Evolutionary conservation across 2,113 vertebrate species (phyloP).

Genomic region (Gymnogyps californianus): DNA sequence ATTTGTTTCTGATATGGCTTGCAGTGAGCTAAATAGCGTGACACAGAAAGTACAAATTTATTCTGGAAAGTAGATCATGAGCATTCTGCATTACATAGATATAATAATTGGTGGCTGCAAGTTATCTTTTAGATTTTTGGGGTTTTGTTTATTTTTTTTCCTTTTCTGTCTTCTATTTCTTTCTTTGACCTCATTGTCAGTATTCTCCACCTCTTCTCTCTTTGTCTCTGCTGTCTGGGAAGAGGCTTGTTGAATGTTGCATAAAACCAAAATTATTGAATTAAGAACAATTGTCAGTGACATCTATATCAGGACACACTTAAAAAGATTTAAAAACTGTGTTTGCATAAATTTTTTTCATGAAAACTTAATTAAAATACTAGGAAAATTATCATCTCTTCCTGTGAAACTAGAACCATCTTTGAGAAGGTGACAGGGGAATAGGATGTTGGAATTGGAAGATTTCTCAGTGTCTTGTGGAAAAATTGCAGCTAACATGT

Average conservation of each 20-base stretch:
- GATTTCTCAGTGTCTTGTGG: background rate
- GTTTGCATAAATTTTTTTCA: background rate
- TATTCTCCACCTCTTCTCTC: background rate
- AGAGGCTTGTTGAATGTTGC: background rate
- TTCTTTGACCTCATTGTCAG: background rate
- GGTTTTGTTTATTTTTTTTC: background rate
- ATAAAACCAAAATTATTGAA: background rate
- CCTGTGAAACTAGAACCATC: background rate
- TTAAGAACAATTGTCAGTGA: background rate
- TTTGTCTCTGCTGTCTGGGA: background rate
- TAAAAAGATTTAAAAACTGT: background rate
- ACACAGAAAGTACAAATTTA: background rate
- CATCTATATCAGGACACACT: background rate
- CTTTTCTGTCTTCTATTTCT: background rate
- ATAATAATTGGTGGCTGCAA: background rate
- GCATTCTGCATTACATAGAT: background rate
- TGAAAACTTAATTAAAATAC: background rate
- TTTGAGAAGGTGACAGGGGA: background rate
- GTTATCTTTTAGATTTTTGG: background rate
- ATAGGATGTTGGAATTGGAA: background rate
- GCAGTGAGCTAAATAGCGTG: background rate
- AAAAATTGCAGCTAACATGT: background rate
- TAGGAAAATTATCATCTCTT: background rate
- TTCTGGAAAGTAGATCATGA: background rate
- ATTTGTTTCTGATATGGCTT: background rate